Evolutionary conservation across 2,797 vertebrate genomes (phyloP).

Genomic region (Gobionotothen gibberifrons): DNA sequence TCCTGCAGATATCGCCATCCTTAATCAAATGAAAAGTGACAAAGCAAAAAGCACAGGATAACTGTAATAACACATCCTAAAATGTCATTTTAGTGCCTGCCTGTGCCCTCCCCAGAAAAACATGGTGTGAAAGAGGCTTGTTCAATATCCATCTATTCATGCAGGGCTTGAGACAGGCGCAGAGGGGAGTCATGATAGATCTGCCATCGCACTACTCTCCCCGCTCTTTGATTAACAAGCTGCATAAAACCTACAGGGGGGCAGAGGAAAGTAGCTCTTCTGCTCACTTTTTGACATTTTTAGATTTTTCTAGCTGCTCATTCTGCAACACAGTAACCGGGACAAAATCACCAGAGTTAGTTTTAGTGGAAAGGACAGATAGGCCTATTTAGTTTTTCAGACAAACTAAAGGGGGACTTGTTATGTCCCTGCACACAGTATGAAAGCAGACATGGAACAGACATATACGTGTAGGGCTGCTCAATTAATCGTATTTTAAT

Average conservation of each 20-base stretch:
- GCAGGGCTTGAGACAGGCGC: slow-evolving; percentile 36
- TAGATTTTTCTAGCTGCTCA: slow-evolving; percentile 6
- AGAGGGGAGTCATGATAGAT: slow-evolving; percentile 54
- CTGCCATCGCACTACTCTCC: slow-evolving; percentile 43
- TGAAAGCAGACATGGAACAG: not conserved
- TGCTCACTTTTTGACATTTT: slow-evolving; percentile 26
- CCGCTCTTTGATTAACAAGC: slow-evolving; percentile 69
- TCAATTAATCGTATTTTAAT: too few species aligned
- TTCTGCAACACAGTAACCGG: slow-evolving; percentile 11
- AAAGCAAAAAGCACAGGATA: not conserved
- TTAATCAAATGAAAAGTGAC: slow-evolving; percentile 5
- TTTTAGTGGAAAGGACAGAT: not conserved
- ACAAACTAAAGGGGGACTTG: not conserved
- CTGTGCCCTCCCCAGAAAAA: not conserved
- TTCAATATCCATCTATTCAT: slow-evolving; percentile 38
- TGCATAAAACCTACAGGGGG: slow-evolving; percentile 54
- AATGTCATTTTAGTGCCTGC: not conserved
- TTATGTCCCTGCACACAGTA: not conserved
- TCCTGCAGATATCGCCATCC: slow-evolving; percentile 1
- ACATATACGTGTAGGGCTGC: too few species aligned
- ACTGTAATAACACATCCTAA: too few species aligned
- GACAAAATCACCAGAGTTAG: not conserved
- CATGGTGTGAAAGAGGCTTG: slow-evolving; percentile 8
- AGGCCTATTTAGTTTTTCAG: not conserved
- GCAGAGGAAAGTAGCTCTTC: slow-evolving; percentile 31